These are phyloP conservation scores for Dicaeum eximium DNA, from an alignment of 2,113 vertebrate species.

Conservation along the genomic window DNA sequence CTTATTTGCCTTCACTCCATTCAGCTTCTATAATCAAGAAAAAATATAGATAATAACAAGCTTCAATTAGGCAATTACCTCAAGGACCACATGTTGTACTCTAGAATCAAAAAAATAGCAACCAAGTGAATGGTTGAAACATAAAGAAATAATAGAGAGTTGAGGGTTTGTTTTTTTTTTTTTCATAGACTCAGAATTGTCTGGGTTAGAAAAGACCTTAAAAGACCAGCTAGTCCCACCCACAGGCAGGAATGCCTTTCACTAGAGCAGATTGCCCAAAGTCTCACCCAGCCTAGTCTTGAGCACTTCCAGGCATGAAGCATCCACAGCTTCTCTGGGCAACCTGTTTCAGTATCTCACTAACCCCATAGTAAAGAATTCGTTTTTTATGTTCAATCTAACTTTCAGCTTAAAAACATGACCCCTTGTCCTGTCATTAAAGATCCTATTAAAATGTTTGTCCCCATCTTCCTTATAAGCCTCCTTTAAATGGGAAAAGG, in stretches of 20 bases:
- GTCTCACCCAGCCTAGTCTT: not conserved
- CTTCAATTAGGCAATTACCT: not conserved
- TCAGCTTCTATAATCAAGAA: not conserved
- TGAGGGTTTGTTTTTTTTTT: accelerated
- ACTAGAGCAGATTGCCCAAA: not conserved
- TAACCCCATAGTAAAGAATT: not conserved
- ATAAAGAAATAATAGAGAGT: not conserved
- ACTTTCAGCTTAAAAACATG: not conserved
- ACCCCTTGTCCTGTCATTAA: accelerated
- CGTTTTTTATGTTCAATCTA: not conserved
- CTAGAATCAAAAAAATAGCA: not conserved
- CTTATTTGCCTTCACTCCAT: not conserved
- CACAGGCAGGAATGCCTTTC: accelerated
- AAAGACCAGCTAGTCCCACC: not conserved
- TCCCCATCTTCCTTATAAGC: not conserved
- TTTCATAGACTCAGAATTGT: not conserved
- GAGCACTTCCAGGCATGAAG: not conserved
- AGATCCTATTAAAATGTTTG: not conserved
- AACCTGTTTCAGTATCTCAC: not conserved
- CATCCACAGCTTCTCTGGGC: not conserved
- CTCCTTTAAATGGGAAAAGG: not conserved
- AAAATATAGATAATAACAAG: not conserved
- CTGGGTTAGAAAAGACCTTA: not conserved
- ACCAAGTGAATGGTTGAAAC: not conserved
- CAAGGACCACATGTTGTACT: not conserved